These are phyloP conservation scores for Bufotes viridis DNA, from an alignment of 2,797 vertebrate species.

Conservation along the genomic window DNA sequence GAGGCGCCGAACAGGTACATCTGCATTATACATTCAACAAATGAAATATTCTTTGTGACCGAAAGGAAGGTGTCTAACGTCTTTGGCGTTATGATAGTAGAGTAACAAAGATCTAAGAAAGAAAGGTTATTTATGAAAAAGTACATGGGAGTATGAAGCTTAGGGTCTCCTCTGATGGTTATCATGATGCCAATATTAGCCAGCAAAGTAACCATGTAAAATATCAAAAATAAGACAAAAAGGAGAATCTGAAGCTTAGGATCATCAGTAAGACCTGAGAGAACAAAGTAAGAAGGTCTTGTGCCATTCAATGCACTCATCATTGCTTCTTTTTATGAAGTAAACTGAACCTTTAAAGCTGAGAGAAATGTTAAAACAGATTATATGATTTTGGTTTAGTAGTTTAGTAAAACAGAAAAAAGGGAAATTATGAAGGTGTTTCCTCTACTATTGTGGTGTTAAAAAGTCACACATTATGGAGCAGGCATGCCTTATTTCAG, in stretches of 20 bases:
- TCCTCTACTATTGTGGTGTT: too few relatives aligned
- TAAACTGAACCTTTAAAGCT: not conserved
- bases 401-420: too few relatives aligned
- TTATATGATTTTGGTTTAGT: not conserved
- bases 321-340: not conserved
- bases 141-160: slow-evolving; percentile 61
- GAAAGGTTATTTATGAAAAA: slow-evolving; percentile 61
- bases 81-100: slow-evolving; percentile 47
- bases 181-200: slow-evolving; percentile 61
- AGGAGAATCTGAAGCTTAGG: slow-evolving; percentile 55
- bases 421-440: too few relatives aligned
- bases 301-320: slow-evolving; percentile 40
- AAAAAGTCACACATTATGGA: too few relatives aligned
- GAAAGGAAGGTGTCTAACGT: slow-evolving; percentile 45
- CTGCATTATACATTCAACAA: slow-evolving; percentile 44
- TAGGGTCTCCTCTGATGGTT: slow-evolving; percentile 49
- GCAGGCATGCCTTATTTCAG: too few relatives aligned
- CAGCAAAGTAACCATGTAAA: slow-evolving; percentile 58
- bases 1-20: slow-evolving; percentile 57
- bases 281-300: slow-evolving; percentile 56
- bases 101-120: slow-evolving; percentile 57
- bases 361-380: not conserved
- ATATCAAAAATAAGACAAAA: slow-evolving; percentile 63
- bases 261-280: slow-evolving; percentile 60
- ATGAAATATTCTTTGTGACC: slow-evolving; percentile 38